Evolutionary conservation across 1,140 invertebrate genomes (phyloP), one percentile per base, ranked within the genome.

Genomic region (Drosophila watanabei): DNA sequence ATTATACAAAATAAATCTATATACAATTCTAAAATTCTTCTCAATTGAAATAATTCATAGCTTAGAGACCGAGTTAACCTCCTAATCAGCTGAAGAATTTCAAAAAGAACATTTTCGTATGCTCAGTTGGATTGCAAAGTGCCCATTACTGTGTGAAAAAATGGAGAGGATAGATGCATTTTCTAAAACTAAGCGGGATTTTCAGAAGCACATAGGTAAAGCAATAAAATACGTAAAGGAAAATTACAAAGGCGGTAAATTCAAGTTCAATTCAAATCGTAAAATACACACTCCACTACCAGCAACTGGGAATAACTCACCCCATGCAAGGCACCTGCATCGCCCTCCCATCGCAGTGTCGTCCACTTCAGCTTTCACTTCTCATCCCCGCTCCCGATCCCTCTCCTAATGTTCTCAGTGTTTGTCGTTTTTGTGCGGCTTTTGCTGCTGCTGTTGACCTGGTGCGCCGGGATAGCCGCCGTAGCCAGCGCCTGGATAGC

Each of bases 401-500:
- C 43, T 32, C 48, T 24, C 33, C 56, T 24, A 60, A 30, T 45
- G 28, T 37, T 30, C 60, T 86, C 78, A 92, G 81, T 92, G 89
- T 43, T 92, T 92, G 46, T 92, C 91, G 35, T 73, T 83, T 57
- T 92, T 92, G 70, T 91, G 89, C 45, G 85, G 48, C 43, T 91
- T 92, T n/a, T n/a, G n/a, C 46, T 70, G 80, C 51, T 52, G 51
- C 39, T 77, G 80, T 30, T 79, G 71, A 6, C 66, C 75, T 48
- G 79, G 79, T 72, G 82, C 84, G 24, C 84, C 83, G 10, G 91
- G 85, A 80, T 92, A 92, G 43, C 91, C 88, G 46, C 86, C 91
- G 61, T 92, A 92, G 18, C 87, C 91, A n/a, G 76, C 91, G 49
- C 91, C 88, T 5, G 86, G 83, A 80, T 88, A 88, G 28, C 71